Percentiles rank a stretch among this genome's conserved stretches.
These are phyloP conservation scores for Hypena proboscidalis DNA, from an alignment of 2,888 invertebrate genomes.

Conservation along the genomic window DNA sequence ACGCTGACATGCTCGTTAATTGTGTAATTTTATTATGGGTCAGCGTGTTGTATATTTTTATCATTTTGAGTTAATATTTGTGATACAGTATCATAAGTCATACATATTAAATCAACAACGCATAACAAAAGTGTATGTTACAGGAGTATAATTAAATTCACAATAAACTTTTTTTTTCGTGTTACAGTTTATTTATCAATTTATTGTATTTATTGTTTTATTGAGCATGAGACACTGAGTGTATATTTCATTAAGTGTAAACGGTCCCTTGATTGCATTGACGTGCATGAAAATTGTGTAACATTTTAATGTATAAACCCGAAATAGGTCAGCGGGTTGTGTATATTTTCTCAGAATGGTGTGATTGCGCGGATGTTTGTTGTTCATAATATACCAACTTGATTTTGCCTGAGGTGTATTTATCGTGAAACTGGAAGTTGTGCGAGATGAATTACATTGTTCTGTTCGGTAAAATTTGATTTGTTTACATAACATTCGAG, in stretches of 20 bases:
- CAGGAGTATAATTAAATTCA: too few species aligned
- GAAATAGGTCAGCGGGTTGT: constrained; percentile 74
- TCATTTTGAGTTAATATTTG: too few species aligned
- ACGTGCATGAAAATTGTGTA: constrained; percentile 70
- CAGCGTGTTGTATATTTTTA: too few species aligned
- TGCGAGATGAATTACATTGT: constrained; percentile 63
- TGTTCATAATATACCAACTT: constrained; percentile 56
- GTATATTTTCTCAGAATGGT: constrained; percentile 76
- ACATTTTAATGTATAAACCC: constrained; percentile 70
- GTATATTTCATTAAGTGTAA: constrained; percentile 58
- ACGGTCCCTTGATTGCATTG: constrained; percentile 57
- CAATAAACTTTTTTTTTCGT: too few species aligned
- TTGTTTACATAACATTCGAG: constrained; percentile 23
- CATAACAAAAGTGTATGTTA: too few species aligned
- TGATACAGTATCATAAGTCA: too few species aligned
- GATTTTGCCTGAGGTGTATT: constrained; percentile 54
- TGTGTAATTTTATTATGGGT: too few species aligned
- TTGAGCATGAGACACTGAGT: too few species aligned
- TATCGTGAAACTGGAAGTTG: constrained; percentile 53
- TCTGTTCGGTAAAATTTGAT: constrained; percentile 33
- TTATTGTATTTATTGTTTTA: too few species aligned
- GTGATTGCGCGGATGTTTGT: constrained; percentile 76
- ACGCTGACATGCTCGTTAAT: constrained; percentile 66
- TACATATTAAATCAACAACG: too few species aligned
- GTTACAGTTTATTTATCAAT: too few species aligned